Evolutionary conservation across 2,113 vertebrate genomes (phyloP).

Genomic region (Xerus inauris): DNA sequence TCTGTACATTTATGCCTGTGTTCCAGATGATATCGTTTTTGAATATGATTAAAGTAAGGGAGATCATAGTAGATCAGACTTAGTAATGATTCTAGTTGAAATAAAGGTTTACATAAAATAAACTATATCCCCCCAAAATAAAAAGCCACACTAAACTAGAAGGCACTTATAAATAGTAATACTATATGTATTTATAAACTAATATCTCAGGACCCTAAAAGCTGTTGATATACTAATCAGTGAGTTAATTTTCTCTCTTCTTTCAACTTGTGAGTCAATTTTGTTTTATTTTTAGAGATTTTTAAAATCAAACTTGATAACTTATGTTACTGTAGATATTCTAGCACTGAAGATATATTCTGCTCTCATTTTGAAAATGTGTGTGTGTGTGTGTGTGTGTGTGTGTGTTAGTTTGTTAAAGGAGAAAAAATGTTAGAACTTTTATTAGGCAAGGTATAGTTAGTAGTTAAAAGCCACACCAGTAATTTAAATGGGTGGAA

Average conservation of each 20-base stretch:
- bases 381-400: no score
- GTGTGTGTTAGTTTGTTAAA: neutral
- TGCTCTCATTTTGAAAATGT: neutral
- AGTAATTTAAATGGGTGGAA: neutral
- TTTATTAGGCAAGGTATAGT: neutral
- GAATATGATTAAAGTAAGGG: neutral
- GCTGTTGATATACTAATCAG: neutral
- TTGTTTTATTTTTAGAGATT: neutral
- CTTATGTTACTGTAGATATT: neutral
- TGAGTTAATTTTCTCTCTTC: neutral
- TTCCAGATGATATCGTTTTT: neutral
- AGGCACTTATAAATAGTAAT: neutral
- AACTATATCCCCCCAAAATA: neutral
- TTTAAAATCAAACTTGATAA: neutral
- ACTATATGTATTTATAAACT: neutral
- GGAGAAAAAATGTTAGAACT: neutral
- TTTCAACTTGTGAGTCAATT: neutral
- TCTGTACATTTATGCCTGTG: neutral
- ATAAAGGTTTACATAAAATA: constrained; percentile 19
- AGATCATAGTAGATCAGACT: neutral
- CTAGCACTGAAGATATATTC: neutral
- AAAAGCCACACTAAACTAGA: neutral
- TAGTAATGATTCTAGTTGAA: constrained; percentile 9
- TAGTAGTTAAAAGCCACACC: neutral
- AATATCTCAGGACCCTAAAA: neutral